Evolutionary conservation across 2,888 invertebrate genomes (phyloP), one percentile per base, ranked within the genome.

Genomic region (Oeneis ivallda): DNA sequence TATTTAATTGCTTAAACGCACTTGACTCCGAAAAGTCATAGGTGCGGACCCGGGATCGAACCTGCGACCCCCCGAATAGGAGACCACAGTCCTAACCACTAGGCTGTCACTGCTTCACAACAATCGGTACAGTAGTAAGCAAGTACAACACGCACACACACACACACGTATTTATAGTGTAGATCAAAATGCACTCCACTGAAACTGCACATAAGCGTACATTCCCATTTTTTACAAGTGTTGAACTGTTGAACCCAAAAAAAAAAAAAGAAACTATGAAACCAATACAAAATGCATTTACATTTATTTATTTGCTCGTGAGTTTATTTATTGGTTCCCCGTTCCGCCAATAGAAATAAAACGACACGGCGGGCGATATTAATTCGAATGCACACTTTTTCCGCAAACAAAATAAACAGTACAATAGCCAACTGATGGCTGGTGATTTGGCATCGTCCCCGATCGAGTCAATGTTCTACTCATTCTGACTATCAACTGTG

Each of bases 401-500:
- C 59, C 61, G 37, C 32, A 64, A 56, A 62, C 61, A 74, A 75
- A 72, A 75, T 71, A 73, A 76, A 74, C 67, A 72, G 62, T 62
- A 70, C 71, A 73, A 75, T 73, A 71, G 71, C 67, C 61, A 67
- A 71, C 67, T 74, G 73, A 75, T 75, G 70, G 71, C 67, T 68
- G 75, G 75, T 75, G 75, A 76, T 78, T 78, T 78, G 77, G 77
- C 77, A 77, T 68, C 65, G 69, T 61, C 68, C 67, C 68, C 65
- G 63, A 66, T 66, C 68, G 54, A 72, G 73, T 71, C 71, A 70
- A 74, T 72, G 71, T 72, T 70, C 68, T 72, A 73, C 74, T 71
- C 76, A 74, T 73, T 71, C 71, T 63, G 72, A 74, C 75, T 74
- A 74, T 74, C 72, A 74, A 75, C 70, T 70, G 65, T 66, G 72